These are phyloP conservation scores for Acanthisitta chloris DNA, from an alignment of 2,113 vertebrate genomes.

Conservation along the genomic window DNA sequence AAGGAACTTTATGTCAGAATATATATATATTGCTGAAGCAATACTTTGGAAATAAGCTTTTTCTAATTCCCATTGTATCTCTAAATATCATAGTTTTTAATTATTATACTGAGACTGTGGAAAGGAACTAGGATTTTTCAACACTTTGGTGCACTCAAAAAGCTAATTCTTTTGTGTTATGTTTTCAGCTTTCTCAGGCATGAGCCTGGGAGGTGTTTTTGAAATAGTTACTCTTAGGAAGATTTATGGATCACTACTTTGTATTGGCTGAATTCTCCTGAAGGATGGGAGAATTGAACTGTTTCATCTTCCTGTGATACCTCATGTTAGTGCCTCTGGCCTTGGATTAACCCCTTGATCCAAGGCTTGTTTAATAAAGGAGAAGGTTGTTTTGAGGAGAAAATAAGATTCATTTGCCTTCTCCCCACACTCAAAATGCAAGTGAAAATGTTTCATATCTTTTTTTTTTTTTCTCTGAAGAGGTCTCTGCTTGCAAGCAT, in stretches of 20 bases:
- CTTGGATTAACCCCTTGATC: slow-evolving; percentile 43
- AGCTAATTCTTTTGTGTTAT: slow-evolving; percentile 1
- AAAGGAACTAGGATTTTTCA: slow-evolving; percentile 6
- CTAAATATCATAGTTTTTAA: slow-evolving; percentile 36
- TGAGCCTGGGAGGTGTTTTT: slow-evolving; percentile 15
- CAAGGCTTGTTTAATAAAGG: slow-evolving; percentile 35
- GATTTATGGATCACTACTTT: slow-evolving; percentile 3
- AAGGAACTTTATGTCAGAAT: slow-evolving; percentile 48
- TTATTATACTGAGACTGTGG: background rate
- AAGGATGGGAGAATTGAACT: background rate
- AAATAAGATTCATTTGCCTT: slow-evolving; percentile 24
- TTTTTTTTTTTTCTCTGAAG: background rate
- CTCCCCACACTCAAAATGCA: background rate
- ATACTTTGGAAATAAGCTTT: slow-evolving; percentile 26
- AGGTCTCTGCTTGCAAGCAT: background rate
- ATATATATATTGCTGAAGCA: slow-evolving; percentile 48
- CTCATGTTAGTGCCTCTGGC: slow-evolving; percentile 64
- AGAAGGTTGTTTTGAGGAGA: slow-evolving; percentile 5
- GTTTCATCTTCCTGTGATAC: slow-evolving; percentile 55
- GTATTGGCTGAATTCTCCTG: slow-evolving; percentile 16
- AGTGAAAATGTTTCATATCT: background rate
- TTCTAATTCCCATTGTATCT: slow-evolving; percentile 37
- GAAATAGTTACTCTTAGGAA: slow-evolving; percentile 1
- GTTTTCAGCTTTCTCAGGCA: background rate
- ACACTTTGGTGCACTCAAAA: slow-evolving; percentile 16